Conservation (phyloP, 2,888 invertebrate genomes). For the Rosalia funebris region DNA sequence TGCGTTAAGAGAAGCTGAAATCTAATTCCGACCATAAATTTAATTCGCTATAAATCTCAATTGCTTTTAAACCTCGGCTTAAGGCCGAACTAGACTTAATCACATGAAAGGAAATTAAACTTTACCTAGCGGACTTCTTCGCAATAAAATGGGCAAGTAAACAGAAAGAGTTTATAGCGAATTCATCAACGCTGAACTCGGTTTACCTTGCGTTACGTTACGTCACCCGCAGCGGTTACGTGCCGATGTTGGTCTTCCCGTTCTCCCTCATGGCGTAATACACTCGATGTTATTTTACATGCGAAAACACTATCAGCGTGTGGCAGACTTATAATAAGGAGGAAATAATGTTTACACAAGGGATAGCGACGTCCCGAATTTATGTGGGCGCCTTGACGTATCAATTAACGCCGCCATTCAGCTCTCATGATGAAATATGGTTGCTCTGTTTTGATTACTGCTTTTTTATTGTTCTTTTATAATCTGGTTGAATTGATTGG, state of each 20-base stretch:
- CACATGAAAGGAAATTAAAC: not conserved
- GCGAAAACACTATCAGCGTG: not conserved
- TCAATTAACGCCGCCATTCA: too few relatives aligned
- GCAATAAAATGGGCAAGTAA: not conserved
- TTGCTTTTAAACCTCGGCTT: not conserved
- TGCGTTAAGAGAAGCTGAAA: too few relatives aligned
- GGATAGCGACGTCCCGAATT: not conserved
- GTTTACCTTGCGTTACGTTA: conserved; percentile 18
- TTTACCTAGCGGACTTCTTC: not conserved
- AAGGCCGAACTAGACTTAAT: not conserved
- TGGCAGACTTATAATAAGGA: not conserved
- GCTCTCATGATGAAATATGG: too few relatives aligned
- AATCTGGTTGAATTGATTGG: too few relatives aligned
- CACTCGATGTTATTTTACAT: not conserved
- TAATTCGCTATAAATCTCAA: not conserved
- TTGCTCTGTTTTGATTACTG: too few relatives aligned
- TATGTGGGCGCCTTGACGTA: too few relatives aligned
- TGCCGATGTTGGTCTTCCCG: not conserved
- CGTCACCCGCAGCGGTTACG: conserved; percentile 6
- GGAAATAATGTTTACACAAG: not conserved
- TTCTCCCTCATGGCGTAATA: not conserved
- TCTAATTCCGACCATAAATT: too few relatives aligned
- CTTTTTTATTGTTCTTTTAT: too few relatives aligned
- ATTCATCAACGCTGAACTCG: conserved; percentile 14
- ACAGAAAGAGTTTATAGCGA: conserved; percentile 4